Evolutionary conservation across 1,140 invertebrate genomes (phyloP), one percentile per base, ranked within the genome.

Genomic region (Neuroterus valhalla): DNA sequence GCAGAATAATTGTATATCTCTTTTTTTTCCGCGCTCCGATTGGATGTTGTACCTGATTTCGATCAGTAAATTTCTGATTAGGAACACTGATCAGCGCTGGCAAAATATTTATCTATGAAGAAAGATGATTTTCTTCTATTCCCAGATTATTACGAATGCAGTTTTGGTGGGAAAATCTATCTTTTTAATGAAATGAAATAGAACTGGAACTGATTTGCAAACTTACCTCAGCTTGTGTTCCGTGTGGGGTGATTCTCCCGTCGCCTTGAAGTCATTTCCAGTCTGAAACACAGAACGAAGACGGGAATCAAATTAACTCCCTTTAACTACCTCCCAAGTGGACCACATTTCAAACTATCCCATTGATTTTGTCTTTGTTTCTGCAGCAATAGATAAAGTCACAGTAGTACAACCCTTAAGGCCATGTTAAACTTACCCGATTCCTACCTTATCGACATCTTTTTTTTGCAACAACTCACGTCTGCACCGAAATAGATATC

Each of bases 141-240:
- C 0, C 12, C 12, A 21, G 5, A 21, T 2, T 19, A 52, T 1
- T 15, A 2, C 11, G 21, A 52, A 26, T 23, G 17, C 8, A 11
- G 2, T 21, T 17, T 48, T n/a, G n/a, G n/a, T 6, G 17, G n/a
- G 5, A 50, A 17, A 50, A 17, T 8, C 19, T 2, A 2, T 19
- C 19, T 17, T 50, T 3, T 17, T 1, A 17, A 17, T 50, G 3
- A 50, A 10, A 17, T 50, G 8, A 17, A 21, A 23, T 23, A 21
- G 23, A 21, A 3, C 17, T n/a, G 19, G 42, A 43, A 43, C 42
- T 8, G 38, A 14, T 67, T 67, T 67, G 23, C 31, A 67, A 46
- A 50, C 86, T 88, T 80, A 90, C 89, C 88, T 87, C 70, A 88
- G 77, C 83, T 89, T 88, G 71, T 85, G 85, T 46, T 89, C 88